Evolutionary conservation across 2,888 invertebrate species (phyloP), one percentile per base, ranked within the genome.

Genomic region (Sepioteuthis lessoniana): DNA sequence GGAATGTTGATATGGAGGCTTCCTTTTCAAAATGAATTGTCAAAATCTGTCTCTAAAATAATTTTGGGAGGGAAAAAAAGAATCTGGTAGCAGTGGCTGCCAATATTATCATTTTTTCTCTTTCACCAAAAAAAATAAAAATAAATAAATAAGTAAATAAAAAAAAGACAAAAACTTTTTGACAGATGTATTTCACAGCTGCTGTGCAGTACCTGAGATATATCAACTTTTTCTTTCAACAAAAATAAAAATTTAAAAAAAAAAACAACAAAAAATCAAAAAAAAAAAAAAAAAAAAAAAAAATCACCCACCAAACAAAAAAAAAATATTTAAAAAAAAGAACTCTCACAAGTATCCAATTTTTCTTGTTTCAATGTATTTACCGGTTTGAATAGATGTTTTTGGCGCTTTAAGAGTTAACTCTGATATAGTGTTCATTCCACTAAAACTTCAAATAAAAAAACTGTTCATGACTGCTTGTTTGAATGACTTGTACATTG

Each of bases 281-380:
- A 25, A 25, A 55, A 25, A 35, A 25, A 76, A 76, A 76, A 13
- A n/a, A 13, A 76, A n/a, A 21, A 21, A 76, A 76, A 35, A 21
- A n/a, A 76, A 76, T n/a, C n/a, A n/a, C 76, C 76, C 76, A 76
- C 13, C 10, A 76, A n/a, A 3, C 60, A 28, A 76, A 76, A 16
- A 76, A n/a, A 76, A 76, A 76, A 76, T 13, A 76, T 4, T 76
- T 13, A 19, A 76, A 19, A 35, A 76, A 55, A 28, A 55, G n/a
- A 76, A n/a, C 76, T n/a, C 76, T 76, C n/a, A 76, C 76, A n/a
- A 76, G n/a, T 76, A n/a, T 76, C n/a, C n/a, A 76, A 76, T 76
- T n/a, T 76, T 76, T 76, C 76, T 76, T 76, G 76, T 76, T 76
- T 76, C 76, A 76, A 76, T 76, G 76, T 76, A 76, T 76, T 76